phyloP scores from a whole-genome alignment of 2,888 invertebrate species.

The Pheosia gnoma region DNA sequence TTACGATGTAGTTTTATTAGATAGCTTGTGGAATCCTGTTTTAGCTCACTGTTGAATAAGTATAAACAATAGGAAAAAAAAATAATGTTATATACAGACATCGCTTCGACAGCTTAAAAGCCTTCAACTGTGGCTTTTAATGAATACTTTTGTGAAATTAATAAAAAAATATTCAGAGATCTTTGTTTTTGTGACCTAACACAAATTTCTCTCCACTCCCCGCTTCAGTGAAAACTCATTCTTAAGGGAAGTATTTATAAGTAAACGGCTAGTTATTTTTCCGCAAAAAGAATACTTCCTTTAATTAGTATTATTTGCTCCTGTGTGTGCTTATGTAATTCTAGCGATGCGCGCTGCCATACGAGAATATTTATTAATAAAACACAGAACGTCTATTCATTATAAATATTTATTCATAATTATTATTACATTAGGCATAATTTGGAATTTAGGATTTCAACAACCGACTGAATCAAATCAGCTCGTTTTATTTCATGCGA shows the following conservation, averaged over 20 bases:
- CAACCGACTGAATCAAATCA: slow-evolving; percentile 41
- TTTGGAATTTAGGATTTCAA: slow-evolving; percentile 67
- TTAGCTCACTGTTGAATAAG: slow-evolving; percentile 66
- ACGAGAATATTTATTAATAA: slow-evolving; percentile 10
- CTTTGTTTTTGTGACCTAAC: slow-evolving; percentile 23
- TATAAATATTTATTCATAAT: slow-evolving; percentile 82
- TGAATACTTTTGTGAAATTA: slow-evolving; percentile 83
- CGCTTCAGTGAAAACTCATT: too few species aligned
- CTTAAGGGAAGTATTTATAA: too few species aligned
- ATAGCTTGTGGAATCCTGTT: slow-evolving; percentile 76
- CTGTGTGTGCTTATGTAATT: too few species aligned
- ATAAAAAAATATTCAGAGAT: slow-evolving; percentile 77
- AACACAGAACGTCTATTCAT: slow-evolving; percentile 56
- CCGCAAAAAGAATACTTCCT: too few species aligned
- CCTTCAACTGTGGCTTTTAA: slow-evolving; percentile 83
- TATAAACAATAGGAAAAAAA: slow-evolving; percentile 52
- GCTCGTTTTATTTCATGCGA: slow-evolving; percentile 25
- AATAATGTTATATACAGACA: slow-evolving; percentile 56
- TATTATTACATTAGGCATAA: slow-evolving; percentile 78
- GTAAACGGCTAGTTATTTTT: too few species aligned
- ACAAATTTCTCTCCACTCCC: background rate
- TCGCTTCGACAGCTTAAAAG: slow-evolving; percentile 83
- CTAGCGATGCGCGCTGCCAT: too few species aligned
- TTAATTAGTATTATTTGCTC: too few species aligned
- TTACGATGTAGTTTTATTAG: slow-evolving; percentile 72